Base-by-base conservation (phyloP, 2,888 invertebrate species). In the Coenonympha arcania region DNA sequence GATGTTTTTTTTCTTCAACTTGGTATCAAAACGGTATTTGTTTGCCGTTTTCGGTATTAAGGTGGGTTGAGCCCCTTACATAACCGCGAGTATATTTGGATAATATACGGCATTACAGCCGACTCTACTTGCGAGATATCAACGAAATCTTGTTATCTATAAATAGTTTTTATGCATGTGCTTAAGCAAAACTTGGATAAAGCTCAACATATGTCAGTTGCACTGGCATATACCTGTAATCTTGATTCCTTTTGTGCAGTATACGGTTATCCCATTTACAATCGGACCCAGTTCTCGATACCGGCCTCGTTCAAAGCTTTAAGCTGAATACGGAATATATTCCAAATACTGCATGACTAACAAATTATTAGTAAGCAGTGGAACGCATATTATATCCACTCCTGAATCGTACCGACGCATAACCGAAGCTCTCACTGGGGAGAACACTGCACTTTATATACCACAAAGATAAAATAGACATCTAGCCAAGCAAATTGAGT, bases 171-270 rank as follows among this genome's bases (percentile, higher is more conserved):
- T 39, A 2, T 39, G 24, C 39, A 22, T 37, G n/a, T n/a, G n/a
- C n/a, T n/a, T 26, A 37, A 24, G 15, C 24, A 15, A 24, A 39
- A 39, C 22, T 39, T 15, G 39, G 9, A 8, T 22, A 8, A 4
- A 37, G 22, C 24, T 15, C 9, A 22, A 8, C 15, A 13, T 39
- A 13, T 39, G 39, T 24, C 2, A 24, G 39, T 24, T 13, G 24
- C 39, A 15, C n/a, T n/a, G n/a, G n/a, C n/a, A n/a, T n/a, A n/a
- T n/a, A n/a, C n/a, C n/a, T 22, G 22, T 39, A 15, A 39, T 39
- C 39, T 39, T 24, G 39, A 39, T 39, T 9, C 24, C 39, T 15
- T 39, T 39, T 39, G 39, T 39, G 39, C 13, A 22, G 22, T 6
- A 22, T 24, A 2, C 39, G 24, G 24, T 22, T 24, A 39, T 22